Base-by-base conservation (phyloP, 53 echinoderm and acorn worm genomes). In the Crossaster papposus region DNA sequence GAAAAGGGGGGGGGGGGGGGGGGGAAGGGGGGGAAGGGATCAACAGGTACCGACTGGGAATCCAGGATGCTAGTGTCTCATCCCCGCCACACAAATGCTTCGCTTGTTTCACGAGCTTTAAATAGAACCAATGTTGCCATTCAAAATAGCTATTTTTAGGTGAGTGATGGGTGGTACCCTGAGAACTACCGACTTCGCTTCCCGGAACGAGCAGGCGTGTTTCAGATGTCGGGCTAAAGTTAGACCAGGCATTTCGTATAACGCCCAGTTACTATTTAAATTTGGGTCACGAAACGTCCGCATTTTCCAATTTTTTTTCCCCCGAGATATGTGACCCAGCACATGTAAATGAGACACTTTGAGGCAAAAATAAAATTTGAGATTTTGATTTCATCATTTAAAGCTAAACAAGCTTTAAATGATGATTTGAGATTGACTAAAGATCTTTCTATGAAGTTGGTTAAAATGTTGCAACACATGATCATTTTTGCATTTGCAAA, bases 1-100 rank as follows among this genome's bases (percentile, higher is more conserved):
- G 68, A 28, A 28, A 44, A 44, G 75, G 75, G 75, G 33, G 34
- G 34, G 34, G 35, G 35, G 17, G 58, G 17, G 22, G 71, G 13
- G 3, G 26, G 32, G 30, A 28, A n/a, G 24, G 24, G 24, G 71
- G 29, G 32, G 26, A 30, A 3, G 71, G 71, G 29, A 36, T 85
- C 85, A 85, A 85, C 85, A 85, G 85, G 85, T 85, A 85, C 37
- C 3, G 37, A 17, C 76, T 10, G 26, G 32, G 53, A 85, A 85
- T 53, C 32, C 52, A 29, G 72, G 30, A 52, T 71, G 33, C n/a
- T 20, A 9, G 51, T 85, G 85, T 72, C 85, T 85, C 72, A 73
- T 85, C 85, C 36, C 50, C 34, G 72, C 73, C 17, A 18, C 51
- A 70, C 24, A 28, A 51, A 85, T 70, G 85, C 58, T 85, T 10